Evolutionary conservation across 2,888 invertebrate genomes (phyloP).

Genomic region (Cyaniris semiargus): DNA sequence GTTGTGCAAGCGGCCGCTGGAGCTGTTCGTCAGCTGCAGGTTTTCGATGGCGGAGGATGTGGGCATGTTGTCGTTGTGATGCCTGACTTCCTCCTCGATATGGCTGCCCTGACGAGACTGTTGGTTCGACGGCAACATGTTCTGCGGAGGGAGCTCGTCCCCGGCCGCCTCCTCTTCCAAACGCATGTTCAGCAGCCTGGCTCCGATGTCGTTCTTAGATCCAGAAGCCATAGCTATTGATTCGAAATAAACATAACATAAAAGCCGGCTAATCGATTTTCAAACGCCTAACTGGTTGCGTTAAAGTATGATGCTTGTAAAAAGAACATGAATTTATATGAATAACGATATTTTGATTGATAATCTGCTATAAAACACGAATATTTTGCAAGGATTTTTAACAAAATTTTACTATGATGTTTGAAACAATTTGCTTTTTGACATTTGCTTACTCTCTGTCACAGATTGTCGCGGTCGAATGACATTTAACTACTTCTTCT

Average conservation of each 20-base stretch:
- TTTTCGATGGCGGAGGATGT: constrained; percentile 64
- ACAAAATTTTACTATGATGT: constrained; percentile 23
- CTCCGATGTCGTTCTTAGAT: constrained; percentile 69
- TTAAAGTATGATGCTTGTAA: background rate
- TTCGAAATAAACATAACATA: constrained; percentile 26
- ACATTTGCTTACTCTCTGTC: background rate
- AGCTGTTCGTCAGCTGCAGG: constrained; percentile 65
- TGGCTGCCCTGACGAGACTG: constrained; percentile 57
- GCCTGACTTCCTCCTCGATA: constrained; percentile 62
- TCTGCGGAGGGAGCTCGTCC: constrained; percentile 72
- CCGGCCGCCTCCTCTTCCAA: constrained; percentile 62
- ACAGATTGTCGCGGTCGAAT: background rate
- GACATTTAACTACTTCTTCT: background rate
- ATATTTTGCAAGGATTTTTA: background rate
- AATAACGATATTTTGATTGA: background rate
- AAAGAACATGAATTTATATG: background rate
- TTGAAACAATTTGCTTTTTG: constrained; percentile 16
- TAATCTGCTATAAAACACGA: background rate
- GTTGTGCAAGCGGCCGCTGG: constrained; percentile 78
- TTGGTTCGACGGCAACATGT: constrained; percentile 77
- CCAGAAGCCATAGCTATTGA: constrained; percentile 65
- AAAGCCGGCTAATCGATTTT: constrained; percentile 35
- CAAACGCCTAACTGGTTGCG: background rate
- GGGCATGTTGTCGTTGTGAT: constrained; percentile 55
- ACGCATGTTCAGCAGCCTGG: constrained; percentile 63